Evolutionary conservation across 2,888 invertebrate species (phyloP).

Genomic region (Rhorus exstirpatorius): DNA sequence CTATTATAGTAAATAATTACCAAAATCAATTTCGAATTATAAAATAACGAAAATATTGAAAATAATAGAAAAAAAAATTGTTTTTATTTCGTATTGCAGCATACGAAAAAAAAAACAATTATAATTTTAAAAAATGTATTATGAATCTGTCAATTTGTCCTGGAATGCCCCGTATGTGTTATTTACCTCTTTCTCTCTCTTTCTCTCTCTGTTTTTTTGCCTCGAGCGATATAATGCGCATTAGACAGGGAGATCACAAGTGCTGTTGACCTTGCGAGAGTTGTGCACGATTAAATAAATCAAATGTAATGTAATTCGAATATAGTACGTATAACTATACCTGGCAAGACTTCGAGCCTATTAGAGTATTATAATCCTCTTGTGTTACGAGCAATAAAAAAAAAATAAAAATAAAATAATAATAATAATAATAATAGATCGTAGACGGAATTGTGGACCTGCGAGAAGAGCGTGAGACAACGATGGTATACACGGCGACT

Average conservation of each 20-base stretch:
- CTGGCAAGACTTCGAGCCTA: constrained; percentile 2
- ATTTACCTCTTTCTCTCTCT: constrained; percentile 14
- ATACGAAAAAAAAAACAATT: background rate
- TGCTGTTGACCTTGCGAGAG: constrained; percentile 82
- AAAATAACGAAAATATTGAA: no score
- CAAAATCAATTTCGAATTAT: no score
- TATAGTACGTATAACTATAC: background rate
- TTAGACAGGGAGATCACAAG: constrained; percentile 73
- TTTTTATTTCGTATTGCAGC: no score
- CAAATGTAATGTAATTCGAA: constrained; percentile 40
- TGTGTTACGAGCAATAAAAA: constrained; percentile 13
- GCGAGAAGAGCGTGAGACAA: constrained; percentile 66
- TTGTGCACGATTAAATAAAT: constrained; percentile 58
- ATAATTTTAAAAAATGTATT: background rate
- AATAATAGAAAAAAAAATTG: no score
- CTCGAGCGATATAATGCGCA: constrained; percentile 76
- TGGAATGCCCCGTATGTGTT: background rate
- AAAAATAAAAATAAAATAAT: constrained; percentile 7
- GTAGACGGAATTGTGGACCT: constrained; percentile 53
- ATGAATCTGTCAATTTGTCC: background rate
- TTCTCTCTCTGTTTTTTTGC: constrained; percentile 10
- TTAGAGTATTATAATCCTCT: constrained; percentile 11
- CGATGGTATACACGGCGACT: constrained; percentile 60
- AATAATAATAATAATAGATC: background rate
- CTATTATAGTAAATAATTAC: no score